Base-by-base conservation (phyloP, 2,888 invertebrate species). In the Campopleginae sp. region DNA sequence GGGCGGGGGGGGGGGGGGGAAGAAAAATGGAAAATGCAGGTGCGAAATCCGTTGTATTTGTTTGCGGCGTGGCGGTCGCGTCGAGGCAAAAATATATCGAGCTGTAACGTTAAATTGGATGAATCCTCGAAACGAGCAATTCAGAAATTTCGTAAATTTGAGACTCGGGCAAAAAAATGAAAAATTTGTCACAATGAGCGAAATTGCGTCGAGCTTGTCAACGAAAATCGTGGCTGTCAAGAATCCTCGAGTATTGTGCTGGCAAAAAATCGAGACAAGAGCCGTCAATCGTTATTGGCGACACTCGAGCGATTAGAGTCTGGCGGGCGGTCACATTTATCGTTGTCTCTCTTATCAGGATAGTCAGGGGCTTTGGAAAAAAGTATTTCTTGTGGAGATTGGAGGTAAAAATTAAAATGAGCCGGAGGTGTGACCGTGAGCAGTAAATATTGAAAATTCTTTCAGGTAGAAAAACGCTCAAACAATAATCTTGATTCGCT, bases 81-180 rank as follows among this genome's bases (percentile, higher is more conserved):
- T n/a, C n/a, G n/a, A 31, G 8, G 14, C 1, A 12, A 14, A 33
- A 23, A 12, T 23, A 27, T n/a, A 19, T 23, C 12, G 33, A 27
- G 38, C 23, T 33, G 10, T 14, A 70, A 70, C 70, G 31, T 42
- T 17, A 12, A 38, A n/a, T 3, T 72, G 17, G 48, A 3, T 58
- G 83, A 86, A 86, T 84, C 86, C 86, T 68, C 70, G 81, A 82
- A 84, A 86, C 86, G 74, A 87, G 79, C 82, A 33, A 10, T 8
- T 44, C 19, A 19, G 33, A 54, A 81, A 81, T 84, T 10, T 7
- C 51, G 27, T 33, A n/a, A 65, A 76, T 66, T 63, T 75, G 54
- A 8, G 38, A 23, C 44, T 10, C 65, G 23, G 42, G 48, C 6
- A 38, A 38, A 38, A 38, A n/a, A n/a, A n/a, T n/a, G n/a, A 33